Percentiles rank a stretch among this genome's conserved stretches.
These are phyloP conservation scores for Dendroctonus valens DNA, from an alignment of 1,140 invertebrate species.

Conservation along the genomic window DNA sequence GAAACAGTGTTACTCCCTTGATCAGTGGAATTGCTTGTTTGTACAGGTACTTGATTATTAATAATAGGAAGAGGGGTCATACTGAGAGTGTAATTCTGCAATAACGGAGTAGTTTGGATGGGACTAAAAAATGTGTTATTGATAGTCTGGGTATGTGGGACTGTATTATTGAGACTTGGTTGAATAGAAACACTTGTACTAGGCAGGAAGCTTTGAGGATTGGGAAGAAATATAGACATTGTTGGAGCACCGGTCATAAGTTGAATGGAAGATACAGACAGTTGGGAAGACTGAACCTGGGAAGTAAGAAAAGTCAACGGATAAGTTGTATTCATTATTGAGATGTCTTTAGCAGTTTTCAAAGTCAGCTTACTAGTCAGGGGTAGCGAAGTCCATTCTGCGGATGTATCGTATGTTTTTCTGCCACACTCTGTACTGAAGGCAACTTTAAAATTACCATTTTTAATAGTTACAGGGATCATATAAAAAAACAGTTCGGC, in stretches of 20 bases:
- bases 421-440: neutral
- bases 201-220: neutral
- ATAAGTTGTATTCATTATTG: conserved; percentile 2
- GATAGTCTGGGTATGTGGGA: conserved; percentile 2
- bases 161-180: conserved; percentile 2
- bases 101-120: conserved; percentile 11
- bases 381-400: too few species aligned
- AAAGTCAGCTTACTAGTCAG: too few species aligned
- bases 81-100: conserved; percentile 21
- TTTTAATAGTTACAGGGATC: conserved; percentile 11
- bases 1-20: neutral
- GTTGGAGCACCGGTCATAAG: conserved; percentile 16
- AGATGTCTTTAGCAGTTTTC: too few species aligned
- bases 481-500: conserved; percentile 8
- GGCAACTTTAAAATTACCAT: conserved; percentile 14
- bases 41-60: conserved; percentile 4
- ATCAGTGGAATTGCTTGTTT: neutral
- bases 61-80: conserved; percentile 15
- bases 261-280: conserved; percentile 18
- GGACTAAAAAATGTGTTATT: conserved; percentile 13
- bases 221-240: conserved; percentile 20
- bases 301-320: conserved; percentile 18
- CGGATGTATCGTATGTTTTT: neutral
- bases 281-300: conserved; percentile 14
- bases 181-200: conserved; percentile 5